Percentiles rank a stretch among this genome's conserved stretches.
Conservation (phyloP, 2,113 vertebrate genomes). For the Grus americana region DNA sequence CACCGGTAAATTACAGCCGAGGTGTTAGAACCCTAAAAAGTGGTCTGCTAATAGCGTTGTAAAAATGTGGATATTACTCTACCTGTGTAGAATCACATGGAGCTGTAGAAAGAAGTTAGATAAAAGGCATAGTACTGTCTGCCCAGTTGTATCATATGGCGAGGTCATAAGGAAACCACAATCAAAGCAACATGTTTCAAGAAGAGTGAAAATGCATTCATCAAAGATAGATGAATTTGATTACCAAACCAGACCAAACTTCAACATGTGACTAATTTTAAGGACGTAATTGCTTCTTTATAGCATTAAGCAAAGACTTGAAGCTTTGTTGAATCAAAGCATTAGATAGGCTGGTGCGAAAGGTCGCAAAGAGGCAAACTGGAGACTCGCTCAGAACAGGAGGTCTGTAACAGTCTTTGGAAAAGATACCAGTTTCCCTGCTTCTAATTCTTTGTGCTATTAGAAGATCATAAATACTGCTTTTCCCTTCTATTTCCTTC, state of each 20-base stretch:
- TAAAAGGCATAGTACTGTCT: background rate
- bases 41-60: background rate
- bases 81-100: background rate
- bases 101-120: background rate
- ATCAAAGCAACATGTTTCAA: background rate
- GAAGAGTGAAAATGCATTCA: background rate
- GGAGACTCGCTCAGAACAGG: background rate
- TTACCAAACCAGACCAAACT: background rate
- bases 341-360: background rate
- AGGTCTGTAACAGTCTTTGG: background rate
- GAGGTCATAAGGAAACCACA: background rate
- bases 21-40: background rate
- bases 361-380: background rate
- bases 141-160: background rate
- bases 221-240: background rate
- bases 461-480: background rate
- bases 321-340: background rate
- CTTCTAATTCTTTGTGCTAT: background rate
- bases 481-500: background rate
- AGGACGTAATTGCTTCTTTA: background rate
- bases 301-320: background rate
- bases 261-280: background rate
- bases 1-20: background rate
- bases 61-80: background rate
- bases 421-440: background rate